Percentiles rank a stretch among this genome's conserved stretches.
Evolutionary conservation across 2,797 vertebrate genomes (phyloP).

Genomic region (Myotis daubentonii): DNA sequence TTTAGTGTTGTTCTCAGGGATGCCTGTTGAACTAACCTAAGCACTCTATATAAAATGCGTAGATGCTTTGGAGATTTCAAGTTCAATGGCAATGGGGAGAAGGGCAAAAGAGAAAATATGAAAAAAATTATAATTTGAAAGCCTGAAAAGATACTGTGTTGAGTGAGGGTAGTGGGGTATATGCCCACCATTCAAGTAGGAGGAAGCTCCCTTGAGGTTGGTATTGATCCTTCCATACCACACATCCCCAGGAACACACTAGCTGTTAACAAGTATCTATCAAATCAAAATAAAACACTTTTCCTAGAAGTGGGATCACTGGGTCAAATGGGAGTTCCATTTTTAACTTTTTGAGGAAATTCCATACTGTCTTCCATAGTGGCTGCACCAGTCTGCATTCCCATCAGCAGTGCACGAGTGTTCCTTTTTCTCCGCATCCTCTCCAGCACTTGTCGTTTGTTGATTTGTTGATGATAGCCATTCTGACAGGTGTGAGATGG

Average conservation of each 20-base stretch:
- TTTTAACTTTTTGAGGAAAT: too few relatives aligned
- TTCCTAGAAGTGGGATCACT: too few relatives aligned
- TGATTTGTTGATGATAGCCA: background rate
- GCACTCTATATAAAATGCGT: background rate
- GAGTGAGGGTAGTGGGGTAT: background rate
- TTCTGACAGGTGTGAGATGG: too few relatives aligned
- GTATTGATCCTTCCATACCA: background rate
- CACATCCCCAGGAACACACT: background rate
- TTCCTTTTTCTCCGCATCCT: too few relatives aligned
- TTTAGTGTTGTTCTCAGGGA: background rate
- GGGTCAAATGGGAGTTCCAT: too few relatives aligned
- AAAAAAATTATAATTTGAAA: background rate
- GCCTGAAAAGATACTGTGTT: background rate
- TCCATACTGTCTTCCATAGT: too few relatives aligned
- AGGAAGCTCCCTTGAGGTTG: background rate
- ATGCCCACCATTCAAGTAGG: background rate
- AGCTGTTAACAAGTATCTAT: background rate
- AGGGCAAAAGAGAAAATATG: constrained; percentile 9
- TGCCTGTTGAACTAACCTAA: background rate
- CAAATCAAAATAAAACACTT: background rate
- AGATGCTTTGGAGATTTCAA: background rate
- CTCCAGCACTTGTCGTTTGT: too few relatives aligned
- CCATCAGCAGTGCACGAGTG: too few relatives aligned
- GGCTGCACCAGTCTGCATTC: too few relatives aligned
- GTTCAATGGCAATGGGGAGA: background rate